Base-by-base conservation (phyloP, 2,113 vertebrate genomes). In the Himantopus leucocephalus region DNA sequence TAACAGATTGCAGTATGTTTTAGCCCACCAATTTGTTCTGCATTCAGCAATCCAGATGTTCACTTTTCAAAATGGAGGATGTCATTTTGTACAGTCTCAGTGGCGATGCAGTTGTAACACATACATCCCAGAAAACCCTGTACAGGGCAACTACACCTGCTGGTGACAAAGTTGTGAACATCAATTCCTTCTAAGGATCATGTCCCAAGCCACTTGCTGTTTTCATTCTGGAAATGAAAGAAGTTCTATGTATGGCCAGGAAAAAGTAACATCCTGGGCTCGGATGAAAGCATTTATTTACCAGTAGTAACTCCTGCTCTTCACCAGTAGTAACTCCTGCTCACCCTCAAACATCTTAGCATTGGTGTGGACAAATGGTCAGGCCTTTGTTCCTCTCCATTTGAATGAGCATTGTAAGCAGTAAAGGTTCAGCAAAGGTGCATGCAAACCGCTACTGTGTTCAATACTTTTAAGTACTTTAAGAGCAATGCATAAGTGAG, bases 1-100 rank as follows among this genome's bases (percentile, higher is more conserved):
- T 75, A 87, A 75, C 43, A 94, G 64, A 74, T 41, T 91, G 37
- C 23, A 64, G 8, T 76, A 53, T 85, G 24, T 24, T 90, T 78
- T 60, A 96, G 35, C 43, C 39, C 53, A 77, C 18, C 17, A 85
- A 19, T 87, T 86, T 85, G 18, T 45, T 91, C 39, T 72, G 8
- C 60, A 47, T 81, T 91, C 70, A 82, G 56, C 27, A 90, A n/a
- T 93, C 37, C 62, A 88, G 81, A 77, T 95, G 55, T 53, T 79
- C 24, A 32, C 19, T 67, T 96, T 90, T 58, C 45, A 91, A 94
- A 94, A 94, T 70, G 74, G 87, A 89, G 43, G 32, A 78, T 92
- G 70, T 52, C 5, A 63, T 56, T 5, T 0, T 55, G 17, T 74
- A 55, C n/a, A 52, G 43, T 68, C 73, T 86, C 84, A 85, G 60